Evolutionary conservation across 2,797 vertebrate species (phyloP).

Genomic region (Streptopelia turtur): DNA sequence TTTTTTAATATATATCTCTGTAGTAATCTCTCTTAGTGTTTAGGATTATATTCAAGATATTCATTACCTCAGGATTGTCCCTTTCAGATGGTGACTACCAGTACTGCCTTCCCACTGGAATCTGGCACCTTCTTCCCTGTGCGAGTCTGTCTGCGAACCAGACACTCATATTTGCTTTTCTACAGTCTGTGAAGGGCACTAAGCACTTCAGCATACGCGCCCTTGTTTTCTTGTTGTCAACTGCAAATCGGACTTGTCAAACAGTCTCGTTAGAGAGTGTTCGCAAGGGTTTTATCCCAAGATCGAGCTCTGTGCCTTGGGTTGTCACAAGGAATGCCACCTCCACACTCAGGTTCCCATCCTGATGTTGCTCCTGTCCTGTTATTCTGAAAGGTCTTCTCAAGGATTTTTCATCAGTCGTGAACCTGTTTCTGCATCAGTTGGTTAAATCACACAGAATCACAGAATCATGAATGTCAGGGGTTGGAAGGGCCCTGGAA

Average conservation of each 20-base stretch:
- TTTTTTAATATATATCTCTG: no score
- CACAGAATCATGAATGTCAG: no score
- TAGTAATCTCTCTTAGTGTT: background rate
- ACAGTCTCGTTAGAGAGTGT: background rate
- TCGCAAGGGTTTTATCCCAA: background rate
- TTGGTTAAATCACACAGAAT: background rate
- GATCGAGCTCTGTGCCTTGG: background rate
- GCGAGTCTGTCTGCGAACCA: background rate
- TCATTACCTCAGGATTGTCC: background rate
- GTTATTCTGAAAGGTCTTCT: background rate
- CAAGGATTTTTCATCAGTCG: background rate
- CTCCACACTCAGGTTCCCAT: background rate
- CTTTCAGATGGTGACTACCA: background rate
- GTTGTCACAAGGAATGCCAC: background rate
- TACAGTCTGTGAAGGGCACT: background rate
- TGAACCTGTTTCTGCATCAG: background rate
- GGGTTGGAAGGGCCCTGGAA: no score
- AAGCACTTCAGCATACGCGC: rapidly evolving
- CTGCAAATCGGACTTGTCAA: background rate
- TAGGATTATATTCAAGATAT: background rate
- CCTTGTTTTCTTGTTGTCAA: background rate
- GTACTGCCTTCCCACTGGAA: background rate
- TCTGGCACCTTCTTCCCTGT: background rate
- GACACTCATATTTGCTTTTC: background rate
- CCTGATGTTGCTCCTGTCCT: background rate